A percentile compares a stretch with the other conserved stretches of the same genome.
phyloP scores from a whole-genome alignment of 2,888 invertebrate genomes.

The Heliconius hortense region DNA sequence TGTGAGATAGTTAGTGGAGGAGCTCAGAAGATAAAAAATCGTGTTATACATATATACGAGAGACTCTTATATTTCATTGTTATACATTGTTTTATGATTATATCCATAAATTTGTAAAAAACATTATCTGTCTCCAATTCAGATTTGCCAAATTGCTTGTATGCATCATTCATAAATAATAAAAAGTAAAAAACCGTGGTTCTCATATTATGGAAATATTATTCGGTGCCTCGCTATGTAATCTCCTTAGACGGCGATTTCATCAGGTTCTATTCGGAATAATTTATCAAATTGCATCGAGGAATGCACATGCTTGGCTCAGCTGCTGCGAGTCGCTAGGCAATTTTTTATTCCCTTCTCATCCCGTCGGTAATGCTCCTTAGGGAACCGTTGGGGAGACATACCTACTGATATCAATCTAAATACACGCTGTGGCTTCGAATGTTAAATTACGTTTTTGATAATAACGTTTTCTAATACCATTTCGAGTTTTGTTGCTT shows the following conservation, averaged over 20 bases:
- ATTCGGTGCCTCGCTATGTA: constrained; percentile 24
- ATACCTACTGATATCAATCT: constrained; percentile 50
- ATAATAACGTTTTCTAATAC: constrained; percentile 16
- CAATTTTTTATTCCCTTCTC: constrained; percentile 70
- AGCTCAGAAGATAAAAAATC: too few relatives aligned
- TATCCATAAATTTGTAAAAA: neutral
- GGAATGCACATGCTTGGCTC: constrained; percentile 71
- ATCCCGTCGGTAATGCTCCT: constrained; percentile 62
- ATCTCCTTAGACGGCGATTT: constrained; percentile 56
- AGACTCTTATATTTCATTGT: neutral
- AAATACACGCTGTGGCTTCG: constrained; percentile 52
- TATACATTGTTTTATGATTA: neutral
- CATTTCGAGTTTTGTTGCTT: neutral
- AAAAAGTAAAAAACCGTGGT: neutral
- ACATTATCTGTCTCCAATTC: neutral
- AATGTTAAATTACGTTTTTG: constrained; percentile 40
- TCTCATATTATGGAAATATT: constrained; percentile 14
- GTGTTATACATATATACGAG: too few relatives aligned
- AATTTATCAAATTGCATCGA: constrained; percentile 75
- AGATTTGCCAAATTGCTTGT: neutral
- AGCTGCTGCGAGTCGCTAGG: constrained; percentile 65
- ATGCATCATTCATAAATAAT: neutral
- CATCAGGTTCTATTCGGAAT: constrained; percentile 68
- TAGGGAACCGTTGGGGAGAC: constrained; percentile 63
- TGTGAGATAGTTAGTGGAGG: too few relatives aligned